Evolutionary conservation across 2,797 vertebrate species (phyloP).

Genomic region (Poeciliopsis turneri): DNA sequence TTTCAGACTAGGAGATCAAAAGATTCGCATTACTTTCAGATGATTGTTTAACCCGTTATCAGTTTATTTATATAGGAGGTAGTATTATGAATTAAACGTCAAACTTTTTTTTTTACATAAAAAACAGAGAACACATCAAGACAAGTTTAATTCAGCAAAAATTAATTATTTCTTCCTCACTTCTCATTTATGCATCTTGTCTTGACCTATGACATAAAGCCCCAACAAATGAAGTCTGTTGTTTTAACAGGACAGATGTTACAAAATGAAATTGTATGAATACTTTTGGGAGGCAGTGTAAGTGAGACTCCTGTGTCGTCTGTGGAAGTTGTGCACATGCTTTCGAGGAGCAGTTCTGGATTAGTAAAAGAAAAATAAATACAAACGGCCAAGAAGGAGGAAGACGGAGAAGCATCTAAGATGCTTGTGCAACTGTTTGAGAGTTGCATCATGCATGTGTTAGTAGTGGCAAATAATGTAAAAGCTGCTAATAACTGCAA

Average conservation of each 20-base stretch:
- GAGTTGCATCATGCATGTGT: conserved; percentile 3
- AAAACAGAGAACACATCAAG: background rate
- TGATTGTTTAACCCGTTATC: background rate
- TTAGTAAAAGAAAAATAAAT: conserved; percentile 5
- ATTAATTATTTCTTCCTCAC: background rate
- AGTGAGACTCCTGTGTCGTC: background rate
- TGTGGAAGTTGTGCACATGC: conserved; percentile 28
- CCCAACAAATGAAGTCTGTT: background rate
- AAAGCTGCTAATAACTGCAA: background rate
- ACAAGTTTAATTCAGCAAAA: background rate
- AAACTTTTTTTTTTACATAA: background rate
- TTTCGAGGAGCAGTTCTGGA: conserved; percentile 1
- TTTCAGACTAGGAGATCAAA: background rate
- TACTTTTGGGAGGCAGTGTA: background rate
- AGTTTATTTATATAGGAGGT: background rate
- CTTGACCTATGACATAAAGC: background rate
- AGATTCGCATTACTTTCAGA: background rate
- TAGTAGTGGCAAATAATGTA: background rate
- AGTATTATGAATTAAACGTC: background rate
- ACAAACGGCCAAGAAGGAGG: conserved; percentile 1
- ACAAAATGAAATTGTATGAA: background rate
- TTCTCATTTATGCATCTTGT: background rate
- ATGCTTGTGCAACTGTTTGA: conserved; percentile 12
- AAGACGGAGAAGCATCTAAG: conserved; percentile 2
- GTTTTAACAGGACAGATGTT: background rate